Conservation (phyloP, 2,797 vertebrate genomes). For the Aulostomus chinensis region DNA sequence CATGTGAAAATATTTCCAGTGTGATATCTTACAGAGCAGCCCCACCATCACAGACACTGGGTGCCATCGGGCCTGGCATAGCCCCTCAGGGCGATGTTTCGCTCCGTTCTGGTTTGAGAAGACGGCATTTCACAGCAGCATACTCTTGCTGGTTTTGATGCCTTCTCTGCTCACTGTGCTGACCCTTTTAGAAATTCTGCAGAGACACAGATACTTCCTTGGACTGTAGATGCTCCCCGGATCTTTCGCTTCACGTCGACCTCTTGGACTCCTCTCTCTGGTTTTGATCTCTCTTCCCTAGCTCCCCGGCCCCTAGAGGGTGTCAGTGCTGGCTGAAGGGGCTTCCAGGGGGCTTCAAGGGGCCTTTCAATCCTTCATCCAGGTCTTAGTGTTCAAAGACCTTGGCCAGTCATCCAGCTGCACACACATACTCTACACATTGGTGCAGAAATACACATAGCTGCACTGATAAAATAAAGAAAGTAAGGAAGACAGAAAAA, state of each 20-base stretch:
- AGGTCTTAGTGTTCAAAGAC: slow-evolving; percentile 85
- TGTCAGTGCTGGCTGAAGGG: slow-evolving; percentile 90
- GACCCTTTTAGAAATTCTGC: slow-evolving; percentile 74
- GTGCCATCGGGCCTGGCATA: slow-evolving; percentile 51
- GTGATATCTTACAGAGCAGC: slow-evolving; percentile 26
- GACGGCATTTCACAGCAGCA: slow-evolving; percentile 42
- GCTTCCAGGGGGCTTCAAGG: slow-evolving; percentile 92
- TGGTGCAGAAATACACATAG: slow-evolving; percentile 36
- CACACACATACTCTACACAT: slow-evolving; percentile 40
- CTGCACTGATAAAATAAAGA: slow-evolving; percentile 33
- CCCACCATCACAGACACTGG: slow-evolving; percentile 38
- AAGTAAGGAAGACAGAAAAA: slow-evolving; percentile 11
- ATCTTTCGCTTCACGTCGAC: slow-evolving; percentile 68
- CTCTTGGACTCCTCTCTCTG: slow-evolving; percentile 66
- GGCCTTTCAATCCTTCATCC: slow-evolving; percentile 87
- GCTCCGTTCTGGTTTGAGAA: slow-evolving; percentile 32
- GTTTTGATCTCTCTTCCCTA: slow-evolving; percentile 83
- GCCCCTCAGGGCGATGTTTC: slow-evolving; percentile 54
- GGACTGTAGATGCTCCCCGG: slow-evolving; percentile 83
- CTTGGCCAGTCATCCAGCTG: slow-evolving; percentile 86
- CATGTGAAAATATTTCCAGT: slow-evolving; percentile 35
- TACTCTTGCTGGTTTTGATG: slow-evolving; percentile 55
- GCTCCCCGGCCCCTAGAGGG: slow-evolving; percentile 89
- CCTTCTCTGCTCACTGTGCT: slow-evolving; percentile 51
- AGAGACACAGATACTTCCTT: slow-evolving; percentile 68